These are phyloP conservation scores for Pachyramphus minor DNA, from an alignment of 2,113 vertebrate species.

Conservation along the genomic window DNA sequence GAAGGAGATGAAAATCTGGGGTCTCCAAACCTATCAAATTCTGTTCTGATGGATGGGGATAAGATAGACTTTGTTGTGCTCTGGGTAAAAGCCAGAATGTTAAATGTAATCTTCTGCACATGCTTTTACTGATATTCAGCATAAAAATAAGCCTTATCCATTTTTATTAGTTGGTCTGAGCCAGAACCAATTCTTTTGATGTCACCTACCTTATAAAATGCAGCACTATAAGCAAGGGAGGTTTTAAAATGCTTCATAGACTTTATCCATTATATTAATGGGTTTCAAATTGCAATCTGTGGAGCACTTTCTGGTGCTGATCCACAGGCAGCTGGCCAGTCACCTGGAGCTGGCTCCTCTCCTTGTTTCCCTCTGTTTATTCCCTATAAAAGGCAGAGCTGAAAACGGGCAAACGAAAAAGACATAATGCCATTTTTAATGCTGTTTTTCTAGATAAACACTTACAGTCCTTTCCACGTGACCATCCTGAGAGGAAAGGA, in stretches of 20 bases:
- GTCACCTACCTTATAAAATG: constrained; percentile 27
- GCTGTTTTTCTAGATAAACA: neutral
- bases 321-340: constrained; percentile 58
- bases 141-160: constrained; percentile 72
- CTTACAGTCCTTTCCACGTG: neutral
- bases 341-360: constrained; percentile 50
- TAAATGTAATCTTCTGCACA: constrained; percentile 74
- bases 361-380: neutral
- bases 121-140: constrained; percentile 71
- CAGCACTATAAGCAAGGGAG: constrained; percentile 36
- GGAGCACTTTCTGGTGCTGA: constrained; percentile 44
- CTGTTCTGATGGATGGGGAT: constrained; percentile 55
- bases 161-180: constrained; percentile 62
- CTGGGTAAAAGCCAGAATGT: constrained; percentile 65
- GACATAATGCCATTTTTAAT: neutral
- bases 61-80: constrained; percentile 61
- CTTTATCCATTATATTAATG: constrained; percentile 66
- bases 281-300: constrained; percentile 45
- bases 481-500: neutral
- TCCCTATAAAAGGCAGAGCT: neutral
- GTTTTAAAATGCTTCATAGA: constrained; percentile 63
- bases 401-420: neutral
- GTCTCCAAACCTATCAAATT: constrained; percentile 20
- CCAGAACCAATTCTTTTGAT: constrained; percentile 61
- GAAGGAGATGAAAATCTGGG: neutral